Percentiles rank a stretch among this genome's conserved stretches.
Evolutionary conservation across 1,140 invertebrate genomes (phyloP).

Genomic region (Lamellibrachia luymesi): DNA sequence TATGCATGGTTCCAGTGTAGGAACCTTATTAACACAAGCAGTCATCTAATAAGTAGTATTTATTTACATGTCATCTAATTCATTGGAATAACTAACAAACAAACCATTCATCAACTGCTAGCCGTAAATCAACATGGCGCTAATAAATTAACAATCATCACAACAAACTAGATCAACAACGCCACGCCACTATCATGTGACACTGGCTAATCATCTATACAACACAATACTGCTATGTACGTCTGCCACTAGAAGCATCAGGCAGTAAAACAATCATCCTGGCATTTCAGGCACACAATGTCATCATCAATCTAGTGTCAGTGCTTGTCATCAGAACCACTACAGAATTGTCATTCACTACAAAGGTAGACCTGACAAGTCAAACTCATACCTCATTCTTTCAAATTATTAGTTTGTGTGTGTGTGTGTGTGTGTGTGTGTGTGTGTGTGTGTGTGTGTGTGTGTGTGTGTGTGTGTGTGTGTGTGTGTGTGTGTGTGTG

Average conservation of each 20-base stretch:
- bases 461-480: background rate
- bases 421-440: conserved; percentile 3
- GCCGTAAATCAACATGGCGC: background rate
- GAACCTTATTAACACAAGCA: background rate
- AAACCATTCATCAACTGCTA: background rate
- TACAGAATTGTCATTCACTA: too few relatives aligned
- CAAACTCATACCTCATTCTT: background rate
- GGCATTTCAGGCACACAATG: background rate
- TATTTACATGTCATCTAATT: background rate
- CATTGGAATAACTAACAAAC: background rate
- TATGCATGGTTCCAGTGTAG: background rate
- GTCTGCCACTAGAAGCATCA: background rate
- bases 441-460: conserved; percentile 3
- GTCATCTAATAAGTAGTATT: background rate
- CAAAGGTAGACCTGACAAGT: background rate
- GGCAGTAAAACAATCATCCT: background rate
- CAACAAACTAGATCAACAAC: background rate
- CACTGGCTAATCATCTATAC: background rate
- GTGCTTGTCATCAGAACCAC: too few relatives aligned
- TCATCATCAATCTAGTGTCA: background rate
- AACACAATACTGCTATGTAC: background rate
- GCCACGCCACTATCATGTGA: background rate
- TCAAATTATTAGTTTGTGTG: background rate
- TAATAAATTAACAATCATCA: background rate
- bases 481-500: too few relatives aligned